A percentile compares a stretch with the other conserved stretches of the same genome.
Conservation (phyloP, 2,797 vertebrate species). For the Vultur gryphus region DNA sequence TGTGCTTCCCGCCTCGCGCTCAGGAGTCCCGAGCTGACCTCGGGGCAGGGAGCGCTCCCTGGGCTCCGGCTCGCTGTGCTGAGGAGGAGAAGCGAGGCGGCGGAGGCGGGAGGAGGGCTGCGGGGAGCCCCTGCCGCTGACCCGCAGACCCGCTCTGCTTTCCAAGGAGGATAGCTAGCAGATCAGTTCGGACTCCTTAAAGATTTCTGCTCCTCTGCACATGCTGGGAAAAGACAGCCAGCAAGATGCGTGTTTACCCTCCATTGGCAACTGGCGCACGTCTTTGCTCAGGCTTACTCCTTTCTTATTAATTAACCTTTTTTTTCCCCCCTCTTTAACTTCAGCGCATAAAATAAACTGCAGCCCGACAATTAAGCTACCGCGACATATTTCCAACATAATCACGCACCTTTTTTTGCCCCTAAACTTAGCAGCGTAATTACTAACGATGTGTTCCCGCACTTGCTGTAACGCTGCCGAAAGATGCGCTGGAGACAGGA, state of each 20-base stretch:
- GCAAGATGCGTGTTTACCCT: rapidly evolving
- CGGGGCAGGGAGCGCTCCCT: background rate
- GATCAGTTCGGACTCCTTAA: rapidly evolving
- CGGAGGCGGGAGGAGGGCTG: too few relatives aligned
- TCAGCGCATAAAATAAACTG: background rate
- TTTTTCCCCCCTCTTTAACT: background rate
- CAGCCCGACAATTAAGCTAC: background rate
- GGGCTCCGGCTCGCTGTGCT: background rate
- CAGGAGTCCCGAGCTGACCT: too few relatives aligned
- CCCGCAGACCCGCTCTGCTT: background rate
- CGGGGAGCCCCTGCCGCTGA: background rate
- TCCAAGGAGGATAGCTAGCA: rapidly evolving
- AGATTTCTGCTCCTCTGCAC: too few relatives aligned
- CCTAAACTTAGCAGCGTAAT: background rate
- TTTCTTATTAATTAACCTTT: background rate
- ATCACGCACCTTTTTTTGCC: background rate
- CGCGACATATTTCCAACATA: rapidly evolving
- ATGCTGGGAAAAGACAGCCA: rapidly evolving
- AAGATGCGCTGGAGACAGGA: background rate
- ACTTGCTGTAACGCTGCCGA: background rate
- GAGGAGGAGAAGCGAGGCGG: background rate
- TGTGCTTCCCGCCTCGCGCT: background rate
- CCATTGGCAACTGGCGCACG: rapidly evolving
- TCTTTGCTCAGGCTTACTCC: background rate
- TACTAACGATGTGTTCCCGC: rapidly evolving